Conservation (phyloP, 2,888 invertebrate genomes). For the Andrena bicolor region DNA sequence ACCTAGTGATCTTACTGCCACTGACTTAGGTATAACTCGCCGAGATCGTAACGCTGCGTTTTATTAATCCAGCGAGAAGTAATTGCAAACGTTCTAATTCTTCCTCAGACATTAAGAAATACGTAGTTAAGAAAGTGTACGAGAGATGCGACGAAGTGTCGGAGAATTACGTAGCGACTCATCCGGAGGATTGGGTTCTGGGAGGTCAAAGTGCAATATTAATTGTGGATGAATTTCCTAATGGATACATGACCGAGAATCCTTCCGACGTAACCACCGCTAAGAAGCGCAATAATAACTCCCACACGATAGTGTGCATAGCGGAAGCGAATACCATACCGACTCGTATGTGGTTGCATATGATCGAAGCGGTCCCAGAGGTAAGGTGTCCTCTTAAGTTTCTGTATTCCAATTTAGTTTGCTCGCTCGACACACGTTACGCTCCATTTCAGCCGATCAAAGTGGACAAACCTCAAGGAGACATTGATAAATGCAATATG, state of each 20-base stretch:
- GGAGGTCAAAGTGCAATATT: constrained; percentile 88
- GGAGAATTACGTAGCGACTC: constrained; percentile 84
- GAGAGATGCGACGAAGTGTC: constrained; percentile 87
- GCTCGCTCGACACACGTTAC: not conserved
- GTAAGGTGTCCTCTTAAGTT: constrained; percentile 56
- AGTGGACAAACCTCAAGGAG: constrained; percentile 70
- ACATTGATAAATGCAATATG: constrained; percentile 76
- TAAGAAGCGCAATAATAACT: constrained; percentile 86
- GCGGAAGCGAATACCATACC: constrained; percentile 87
- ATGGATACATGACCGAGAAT: constrained; percentile 87
- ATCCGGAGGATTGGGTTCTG: constrained; percentile 86
- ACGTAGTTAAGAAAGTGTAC: constrained; percentile 87
- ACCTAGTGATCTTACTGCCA: constrained; percentile 86
- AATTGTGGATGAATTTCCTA: constrained; percentile 89
- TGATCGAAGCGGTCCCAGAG: constrained; percentile 80
- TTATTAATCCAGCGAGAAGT: not conserved
- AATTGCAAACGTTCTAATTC: not conserved
- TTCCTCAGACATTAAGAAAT: constrained; percentile 87
- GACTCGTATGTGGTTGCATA: constrained; percentile 85
- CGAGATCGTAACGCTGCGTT: not conserved
- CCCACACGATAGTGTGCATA: constrained; percentile 88
- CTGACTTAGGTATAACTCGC: constrained; percentile 86
- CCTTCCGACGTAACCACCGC: constrained; percentile 85
- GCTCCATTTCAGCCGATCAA: constrained; percentile 71
- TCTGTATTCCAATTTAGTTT: not conserved